Evolutionary conservation across 2,113 vertebrate species (phyloP).

Genomic region (Myanophis thanlyinensis): DNA sequence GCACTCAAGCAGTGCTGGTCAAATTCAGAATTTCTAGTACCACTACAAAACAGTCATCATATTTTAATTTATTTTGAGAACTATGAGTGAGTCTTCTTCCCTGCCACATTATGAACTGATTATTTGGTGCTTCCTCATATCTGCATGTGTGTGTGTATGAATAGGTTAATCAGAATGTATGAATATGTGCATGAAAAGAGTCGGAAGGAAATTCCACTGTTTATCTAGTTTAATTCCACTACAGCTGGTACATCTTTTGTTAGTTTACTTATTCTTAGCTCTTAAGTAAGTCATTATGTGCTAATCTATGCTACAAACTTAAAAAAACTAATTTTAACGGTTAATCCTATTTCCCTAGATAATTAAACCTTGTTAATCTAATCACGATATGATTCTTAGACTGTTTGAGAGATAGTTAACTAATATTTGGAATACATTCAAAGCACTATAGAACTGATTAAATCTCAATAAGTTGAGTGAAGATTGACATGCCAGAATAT

Average conservation of each 20-base stretch:
- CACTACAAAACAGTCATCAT: neutral
- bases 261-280: neutral
- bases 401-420: neutral
- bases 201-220: neutral
- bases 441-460: neutral
- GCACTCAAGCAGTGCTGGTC: neutral
- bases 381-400: neutral
- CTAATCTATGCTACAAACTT: neutral
- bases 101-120: neutral
- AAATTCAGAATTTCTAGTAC: slow-evolving; percentile 3
- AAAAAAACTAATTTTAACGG: neutral
- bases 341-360: neutral
- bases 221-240: neutral
- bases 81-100: neutral
- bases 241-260: neutral
- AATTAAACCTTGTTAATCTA: neutral
- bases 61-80: slow-evolving; percentile 2
- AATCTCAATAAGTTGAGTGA: neutral
- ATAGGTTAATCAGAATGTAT: neutral
- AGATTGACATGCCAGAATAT: neutral
- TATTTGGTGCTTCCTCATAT: neutral
- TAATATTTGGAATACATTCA: neutral
- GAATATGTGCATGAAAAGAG: neutral
- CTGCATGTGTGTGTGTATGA: no score
- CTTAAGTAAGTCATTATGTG: neutral